Base-by-base conservation (phyloP, 2,888 invertebrate genomes). In the Protophormia terraenovae region DNA sequence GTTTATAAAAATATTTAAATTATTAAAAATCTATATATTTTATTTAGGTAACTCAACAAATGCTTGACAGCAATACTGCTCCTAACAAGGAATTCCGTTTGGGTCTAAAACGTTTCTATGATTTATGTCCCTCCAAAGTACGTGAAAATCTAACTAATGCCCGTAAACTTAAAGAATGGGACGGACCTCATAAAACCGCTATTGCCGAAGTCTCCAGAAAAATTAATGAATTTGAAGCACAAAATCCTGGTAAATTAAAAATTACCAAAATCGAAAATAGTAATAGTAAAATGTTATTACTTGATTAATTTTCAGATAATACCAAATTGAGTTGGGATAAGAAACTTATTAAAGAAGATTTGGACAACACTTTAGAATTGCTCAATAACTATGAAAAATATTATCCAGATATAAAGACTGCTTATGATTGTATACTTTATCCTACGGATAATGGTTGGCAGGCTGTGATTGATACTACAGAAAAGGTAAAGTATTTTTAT, bases 371-470 rank as follows among this genome's bases (percentile, higher is more conserved):
- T 89, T 93, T 98, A 71, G 99, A 99, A 89, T 94, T 96, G 82
- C 93, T 99, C 80, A 96, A 95, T 88, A 94, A 93, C 83, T 94
- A 96, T 64, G 98, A 99, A 87, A 99, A 98, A 91, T 97, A 98
- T 90, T 98, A 96, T 92, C 94, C 93, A 76, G 98, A 99, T 90
- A 92, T 95, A 8, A 99, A 98, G 19, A 97, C 97, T 1, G 95
- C 97, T 5, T 98, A 96, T 91, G 99, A 99, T 93, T 98, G 98
- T 93, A 94, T 99, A 69, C 94, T 99, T 32, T 99, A 97, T 93
- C 95, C 98, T 90, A 98, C 99, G 93, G 98, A 98, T n/a, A 93
- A 94, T 27, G 95, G 96, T 35, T 99, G 98, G 98, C 95, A 89
- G 55, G 88, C 91, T 10, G 90, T 92, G 14, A 90, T 93, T 22